Conservation (phyloP, 53 echinoderm and acorn worm species). For the Glandiceps talaboti region DNA sequence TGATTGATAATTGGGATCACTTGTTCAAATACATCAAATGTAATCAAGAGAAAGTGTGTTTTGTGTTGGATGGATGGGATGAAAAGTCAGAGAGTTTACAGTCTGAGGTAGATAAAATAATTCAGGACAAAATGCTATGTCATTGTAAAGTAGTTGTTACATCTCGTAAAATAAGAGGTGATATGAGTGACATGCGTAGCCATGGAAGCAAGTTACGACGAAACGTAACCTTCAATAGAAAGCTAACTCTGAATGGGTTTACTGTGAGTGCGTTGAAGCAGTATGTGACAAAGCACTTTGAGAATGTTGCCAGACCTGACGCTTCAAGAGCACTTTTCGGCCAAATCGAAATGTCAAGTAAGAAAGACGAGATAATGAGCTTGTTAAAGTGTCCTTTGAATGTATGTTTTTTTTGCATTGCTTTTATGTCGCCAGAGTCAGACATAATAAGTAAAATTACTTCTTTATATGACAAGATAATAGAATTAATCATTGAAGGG, state of each 20-base stretch:
- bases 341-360: neutral
- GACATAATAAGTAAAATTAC: neutral
- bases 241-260: neutral
- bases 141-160: neutral
- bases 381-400: neutral
- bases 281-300: neutral
- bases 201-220: neutral
- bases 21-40: neutral
- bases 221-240: neutral
- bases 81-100: neutral
- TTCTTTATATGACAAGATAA: neutral
- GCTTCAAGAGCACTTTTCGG: neutral
- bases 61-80: neutral
- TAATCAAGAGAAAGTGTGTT: neutral
- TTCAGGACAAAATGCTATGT: neutral
- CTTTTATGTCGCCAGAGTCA: neutral
- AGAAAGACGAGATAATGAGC: neutral
- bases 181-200: neutral
- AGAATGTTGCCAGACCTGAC: neutral
- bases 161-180: neutral
- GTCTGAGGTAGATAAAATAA: neutral
- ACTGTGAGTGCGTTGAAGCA: neutral
- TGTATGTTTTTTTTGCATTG: neutral
- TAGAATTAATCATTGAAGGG: neutral
- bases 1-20: neutral